Conservation (phyloP, 2,888 invertebrate genomes). For the Sarcophaga subvicina region DNA sequence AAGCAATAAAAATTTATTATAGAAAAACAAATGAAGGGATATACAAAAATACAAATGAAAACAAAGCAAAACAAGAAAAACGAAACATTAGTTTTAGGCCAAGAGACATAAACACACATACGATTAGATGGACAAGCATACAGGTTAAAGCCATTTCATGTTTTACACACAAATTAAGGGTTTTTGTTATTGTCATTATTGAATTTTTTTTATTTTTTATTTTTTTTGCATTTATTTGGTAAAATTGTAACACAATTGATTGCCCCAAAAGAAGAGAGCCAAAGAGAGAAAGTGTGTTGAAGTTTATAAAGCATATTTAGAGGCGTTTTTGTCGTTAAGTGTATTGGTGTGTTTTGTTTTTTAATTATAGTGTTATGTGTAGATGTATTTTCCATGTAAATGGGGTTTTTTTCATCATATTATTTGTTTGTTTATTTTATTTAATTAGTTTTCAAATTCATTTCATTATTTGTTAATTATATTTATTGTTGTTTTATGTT, state of each 20-base stretch:
- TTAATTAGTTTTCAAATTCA: slow-evolving; percentile 71
- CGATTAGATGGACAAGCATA: not conserved
- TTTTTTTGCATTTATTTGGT: not conserved
- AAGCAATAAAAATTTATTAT: not conserved
- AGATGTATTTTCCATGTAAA: slow-evolving; percentile 30
- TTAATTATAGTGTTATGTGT: slow-evolving; percentile 7
- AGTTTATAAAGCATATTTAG: not conserved
- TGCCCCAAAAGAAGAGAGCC: not conserved
- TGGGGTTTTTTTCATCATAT: not conserved
- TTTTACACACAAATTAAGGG: slow-evolving; percentile 34
- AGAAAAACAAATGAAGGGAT: not conserved
- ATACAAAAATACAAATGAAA: slow-evolving; percentile 10
- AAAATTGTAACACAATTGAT: not conserved
- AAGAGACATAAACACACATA: slow-evolving; percentile 9
- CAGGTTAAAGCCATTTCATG: slow-evolving; percentile 47
- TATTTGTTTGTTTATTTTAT: slow-evolving; percentile 65
- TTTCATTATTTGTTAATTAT: slow-evolving; percentile 68
- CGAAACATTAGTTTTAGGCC: not conserved
- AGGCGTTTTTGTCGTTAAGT: not conserved
- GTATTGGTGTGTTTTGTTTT: not conserved
- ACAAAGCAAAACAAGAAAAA: slow-evolving; percentile 28
- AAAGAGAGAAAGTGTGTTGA: not conserved
- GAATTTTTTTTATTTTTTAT: too few relatives aligned
- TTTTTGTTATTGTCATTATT: not conserved
- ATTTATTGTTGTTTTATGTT: slow-evolving; percentile 64